A percentile compares a stretch with the other conserved stretches of the same genome.
These are phyloP conservation scores for Yponomeuta cagnagella DNA, from an alignment of 2,888 invertebrate genomes.

Conservation along the genomic window DNA sequence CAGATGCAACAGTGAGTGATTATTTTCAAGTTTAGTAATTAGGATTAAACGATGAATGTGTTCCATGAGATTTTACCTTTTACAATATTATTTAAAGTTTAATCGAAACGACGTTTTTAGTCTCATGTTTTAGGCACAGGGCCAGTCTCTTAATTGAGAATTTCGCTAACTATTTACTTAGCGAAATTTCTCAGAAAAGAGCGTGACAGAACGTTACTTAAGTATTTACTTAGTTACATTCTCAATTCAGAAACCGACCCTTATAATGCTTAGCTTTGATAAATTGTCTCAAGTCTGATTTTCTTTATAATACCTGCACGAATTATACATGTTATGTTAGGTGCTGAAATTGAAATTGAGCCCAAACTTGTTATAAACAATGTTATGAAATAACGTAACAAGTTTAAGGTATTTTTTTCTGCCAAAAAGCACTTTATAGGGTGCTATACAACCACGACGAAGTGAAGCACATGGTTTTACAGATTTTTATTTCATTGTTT, in stretches of 20 bases:
- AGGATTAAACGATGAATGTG: constrained; percentile 21
- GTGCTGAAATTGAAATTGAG: no score
- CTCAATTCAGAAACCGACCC: no score
- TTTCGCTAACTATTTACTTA: no score
- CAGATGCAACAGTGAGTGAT: constrained; percentile 52
- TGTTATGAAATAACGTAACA: no score
- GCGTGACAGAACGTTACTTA: no score
- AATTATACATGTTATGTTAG: constrained; percentile 4
- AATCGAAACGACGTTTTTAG: background rate
- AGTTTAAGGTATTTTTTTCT: background rate
- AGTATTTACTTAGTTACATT: no score
- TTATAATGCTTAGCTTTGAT: background rate
- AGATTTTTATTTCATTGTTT: constrained; percentile 30
- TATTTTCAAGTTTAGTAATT: constrained; percentile 62
- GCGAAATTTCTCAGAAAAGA: no score
- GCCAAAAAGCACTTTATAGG: background rate
- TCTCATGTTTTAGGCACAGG: background rate
- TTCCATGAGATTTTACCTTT: constrained; percentile 11
- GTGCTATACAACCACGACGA: background rate
- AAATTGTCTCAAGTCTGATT: background rate
- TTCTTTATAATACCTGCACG: background rate
- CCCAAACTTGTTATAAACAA: no score
- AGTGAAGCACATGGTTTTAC: background rate
- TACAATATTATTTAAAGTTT: background rate
- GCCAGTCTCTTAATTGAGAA: no score